Percentiles rank a stretch among this genome's conserved stretches.
These are phyloP conservation scores for Bombus sylvicola DNA, from an alignment of 1,140 invertebrate species.

Conservation along the genomic window DNA sequence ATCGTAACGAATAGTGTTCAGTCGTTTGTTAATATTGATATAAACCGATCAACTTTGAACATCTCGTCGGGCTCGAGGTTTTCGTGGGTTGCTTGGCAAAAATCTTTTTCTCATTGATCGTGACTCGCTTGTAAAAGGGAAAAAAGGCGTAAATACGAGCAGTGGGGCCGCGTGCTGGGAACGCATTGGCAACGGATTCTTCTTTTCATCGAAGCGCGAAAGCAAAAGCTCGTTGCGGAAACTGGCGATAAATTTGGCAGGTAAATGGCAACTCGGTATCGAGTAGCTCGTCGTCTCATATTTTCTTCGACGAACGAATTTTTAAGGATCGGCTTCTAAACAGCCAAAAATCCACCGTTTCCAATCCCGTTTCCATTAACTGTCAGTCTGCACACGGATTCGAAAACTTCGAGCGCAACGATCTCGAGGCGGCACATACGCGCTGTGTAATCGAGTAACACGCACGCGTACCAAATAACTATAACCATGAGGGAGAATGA, in stretches of 20 bases:
- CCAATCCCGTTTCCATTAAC: no score
- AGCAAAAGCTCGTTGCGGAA: not conserved
- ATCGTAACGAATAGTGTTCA: slow-evolving; percentile 55
- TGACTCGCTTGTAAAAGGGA: not conserved
- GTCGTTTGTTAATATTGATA: slow-evolving; percentile 45
- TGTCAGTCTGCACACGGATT: no score
- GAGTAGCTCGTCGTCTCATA: not conserved
- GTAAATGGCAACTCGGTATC: not conserved
- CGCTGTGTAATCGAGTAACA: slow-evolving; percentile 34
- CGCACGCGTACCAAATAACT: slow-evolving; percentile 48
- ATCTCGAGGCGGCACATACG: slow-evolving; percentile 23
- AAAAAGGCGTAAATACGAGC: not conserved
- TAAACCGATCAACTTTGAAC: slow-evolving; percentile 13
- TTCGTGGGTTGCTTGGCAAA: slow-evolving; percentile 3
- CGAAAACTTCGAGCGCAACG: slow-evolving; percentile 44
- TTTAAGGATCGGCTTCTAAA: not conserved
- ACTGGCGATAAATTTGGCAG: slow-evolving; percentile 2
- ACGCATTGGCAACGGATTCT: not conserved
- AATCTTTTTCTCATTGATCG: not conserved
- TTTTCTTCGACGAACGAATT: not conserved
- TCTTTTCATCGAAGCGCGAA: not conserved
- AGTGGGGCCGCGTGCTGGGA: not conserved
- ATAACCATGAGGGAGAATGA: not conserved
- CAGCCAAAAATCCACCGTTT: no score
- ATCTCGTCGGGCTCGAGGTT: slow-evolving; percentile 44